Evolutionary conservation across 2,888 invertebrate genomes (phyloP).

Genomic region (Phrixothrix hirtus): DNA sequence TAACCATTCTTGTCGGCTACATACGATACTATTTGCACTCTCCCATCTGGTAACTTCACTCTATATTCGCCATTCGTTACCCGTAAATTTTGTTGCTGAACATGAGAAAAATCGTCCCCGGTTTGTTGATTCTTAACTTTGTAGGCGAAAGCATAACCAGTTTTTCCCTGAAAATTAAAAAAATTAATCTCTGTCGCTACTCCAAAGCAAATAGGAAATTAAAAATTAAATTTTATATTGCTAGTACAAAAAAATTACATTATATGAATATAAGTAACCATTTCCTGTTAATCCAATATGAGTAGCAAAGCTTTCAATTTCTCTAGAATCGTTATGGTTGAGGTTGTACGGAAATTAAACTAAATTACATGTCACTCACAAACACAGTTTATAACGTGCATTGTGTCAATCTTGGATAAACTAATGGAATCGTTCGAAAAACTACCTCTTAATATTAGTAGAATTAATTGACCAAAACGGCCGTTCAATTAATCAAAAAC

Average conservation of each 20-base stretch:
- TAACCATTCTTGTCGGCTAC: slow-evolving; percentile 70
- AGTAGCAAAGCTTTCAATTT: too few relatives aligned
- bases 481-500: too few relatives aligned
- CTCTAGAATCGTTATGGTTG: neutral
- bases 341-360: neutral
- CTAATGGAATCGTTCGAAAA: neutral
- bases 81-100: slow-evolving; percentile 64
- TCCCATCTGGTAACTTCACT: slow-evolving; percentile 69
- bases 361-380: neutral
- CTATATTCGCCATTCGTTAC: slow-evolving; percentile 70
- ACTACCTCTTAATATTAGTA: neutral
- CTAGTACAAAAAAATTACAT: too few relatives aligned
- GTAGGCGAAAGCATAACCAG: slow-evolving; percentile 69
- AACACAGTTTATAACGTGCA: neutral
- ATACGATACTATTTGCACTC: slow-evolving; percentile 61
- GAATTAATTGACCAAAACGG: too few relatives aligned
- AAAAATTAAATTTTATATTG: too few relatives aligned
- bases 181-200: slow-evolving; percentile 3
- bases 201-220: neutral
- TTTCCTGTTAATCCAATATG: too few relatives aligned
- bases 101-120: slow-evolving; percentile 72
- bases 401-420: neutral
- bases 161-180: slow-evolving; percentile 41
- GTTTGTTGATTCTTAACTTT: too few relatives aligned
- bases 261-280: too few relatives aligned